These are phyloP conservation scores for Chymomyza amoena DNA, from an alignment of 2,888 invertebrate genomes.

Conservation along the genomic window DNA sequence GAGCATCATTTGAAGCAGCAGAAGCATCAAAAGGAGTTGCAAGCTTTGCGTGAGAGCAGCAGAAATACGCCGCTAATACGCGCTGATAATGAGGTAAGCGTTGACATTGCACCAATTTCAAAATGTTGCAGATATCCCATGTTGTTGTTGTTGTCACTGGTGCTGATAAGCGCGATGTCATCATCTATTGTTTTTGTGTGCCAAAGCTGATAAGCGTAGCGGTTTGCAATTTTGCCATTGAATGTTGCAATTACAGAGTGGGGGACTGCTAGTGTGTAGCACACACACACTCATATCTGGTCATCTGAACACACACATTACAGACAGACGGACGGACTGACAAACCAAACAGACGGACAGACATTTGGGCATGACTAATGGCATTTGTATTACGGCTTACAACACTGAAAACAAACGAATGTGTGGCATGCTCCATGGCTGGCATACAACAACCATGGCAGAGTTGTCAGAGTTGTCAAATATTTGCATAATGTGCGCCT, in stretches of 20 bases:
- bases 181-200: conserved; percentile 45
- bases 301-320: neutral
- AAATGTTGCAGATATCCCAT: neutral
- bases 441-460: neutral
- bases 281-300: conserved; percentile 12
- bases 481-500: conserved; percentile 47
- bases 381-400: conserved; percentile 62
- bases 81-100: conserved; percentile 65
- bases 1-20: conserved; percentile 69
- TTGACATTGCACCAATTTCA: neutral
- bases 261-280: neutral
- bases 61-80: conserved; percentile 51
- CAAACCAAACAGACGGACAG: conserved; percentile 9
- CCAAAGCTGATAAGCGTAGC: conserved; percentile 21
- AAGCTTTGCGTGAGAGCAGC: conserved; percentile 51
- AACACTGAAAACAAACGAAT: conserved; percentile 1
- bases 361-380: conserved; percentile 62
- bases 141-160: neutral
- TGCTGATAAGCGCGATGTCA: conserved; percentile 50
- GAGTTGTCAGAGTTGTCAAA: conserved; percentile 43
- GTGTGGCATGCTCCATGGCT: neutral
- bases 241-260: neutral
- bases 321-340: neutral
- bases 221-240: neutral
- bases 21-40: conserved; percentile 70